Percentiles rank a stretch among this genome's conserved stretches.
Conservation (phyloP, 2,888 invertebrate species). For the Acleris sparsana region DNA sequence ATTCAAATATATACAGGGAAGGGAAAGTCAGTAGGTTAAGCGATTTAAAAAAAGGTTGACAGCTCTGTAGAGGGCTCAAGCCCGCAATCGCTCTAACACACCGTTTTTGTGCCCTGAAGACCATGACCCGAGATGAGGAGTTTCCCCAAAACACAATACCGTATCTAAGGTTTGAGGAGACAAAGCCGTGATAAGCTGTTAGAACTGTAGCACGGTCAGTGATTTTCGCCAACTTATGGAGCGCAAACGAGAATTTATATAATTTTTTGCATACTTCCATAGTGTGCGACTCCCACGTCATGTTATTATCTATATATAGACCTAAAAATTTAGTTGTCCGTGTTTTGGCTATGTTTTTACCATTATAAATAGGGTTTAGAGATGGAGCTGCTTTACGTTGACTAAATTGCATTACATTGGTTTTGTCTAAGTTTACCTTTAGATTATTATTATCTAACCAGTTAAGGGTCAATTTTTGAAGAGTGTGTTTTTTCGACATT, state of each 20-base stretch:
- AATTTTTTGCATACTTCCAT: background rate
- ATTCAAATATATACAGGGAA: background rate
- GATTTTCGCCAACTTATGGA: background rate
- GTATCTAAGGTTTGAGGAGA: background rate
- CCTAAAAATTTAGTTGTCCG: background rate
- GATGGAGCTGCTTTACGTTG: background rate
- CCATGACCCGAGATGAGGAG: background rate
- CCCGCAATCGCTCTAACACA: slow-evolving; percentile 1
- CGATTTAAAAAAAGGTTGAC: background rate
- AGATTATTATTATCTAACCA: background rate
- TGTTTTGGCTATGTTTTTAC: background rate
- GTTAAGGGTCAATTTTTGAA: too few relatives aligned
- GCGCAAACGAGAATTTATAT: too few relatives aligned
- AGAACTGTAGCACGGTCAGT: background rate
- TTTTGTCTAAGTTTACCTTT: background rate
- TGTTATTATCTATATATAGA: background rate
- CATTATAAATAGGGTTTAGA: background rate
- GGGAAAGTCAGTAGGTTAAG: background rate
- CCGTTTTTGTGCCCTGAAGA: slow-evolving; percentile 6
- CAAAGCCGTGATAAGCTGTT: slow-evolving; percentile 3
- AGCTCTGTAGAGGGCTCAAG: background rate
- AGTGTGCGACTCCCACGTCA: slow-evolving; percentile 3
- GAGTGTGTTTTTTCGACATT: too few relatives aligned
- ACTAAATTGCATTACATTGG: slow-evolving; percentile 2
- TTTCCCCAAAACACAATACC: slow-evolving; percentile 1